Conservation (phyloP, 2,113 vertebrate species). For the Rhagologus leucostigma region DNA sequence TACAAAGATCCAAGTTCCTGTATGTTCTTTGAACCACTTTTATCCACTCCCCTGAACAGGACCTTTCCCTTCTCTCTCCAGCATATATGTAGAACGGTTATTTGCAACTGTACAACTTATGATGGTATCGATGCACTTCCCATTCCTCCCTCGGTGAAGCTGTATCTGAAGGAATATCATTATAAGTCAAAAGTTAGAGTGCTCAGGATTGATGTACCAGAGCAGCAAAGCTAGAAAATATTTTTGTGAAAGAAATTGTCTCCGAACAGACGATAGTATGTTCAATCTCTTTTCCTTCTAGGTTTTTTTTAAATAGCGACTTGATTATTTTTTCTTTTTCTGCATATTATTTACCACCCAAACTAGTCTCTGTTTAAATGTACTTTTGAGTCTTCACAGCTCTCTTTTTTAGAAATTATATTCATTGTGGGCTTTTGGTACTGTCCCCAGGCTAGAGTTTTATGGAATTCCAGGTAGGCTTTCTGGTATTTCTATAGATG, state of each 20-base stretch:
- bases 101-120: conserved; percentile 91
- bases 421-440: conserved; percentile 49
- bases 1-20: conserved; percentile 93
- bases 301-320: neutral
- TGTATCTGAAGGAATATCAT: conserved; percentile 93
- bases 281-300: neutral
- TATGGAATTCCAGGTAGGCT: conserved; percentile 38
- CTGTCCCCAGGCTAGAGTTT: conserved; percentile 30
- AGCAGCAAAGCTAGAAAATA: conserved; percentile 66
- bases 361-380: conserved; percentile 1
- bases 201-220: conserved; percentile 75
- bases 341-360: neutral
- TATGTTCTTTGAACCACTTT: conserved; percentile 96
- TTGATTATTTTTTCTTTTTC: neutral
- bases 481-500: conserved; percentile 32
- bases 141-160: conserved; percentile 86
- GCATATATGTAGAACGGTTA: conserved; percentile 89
- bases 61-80: conserved; percentile 93
- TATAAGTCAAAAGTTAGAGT: conserved; percentile 85
- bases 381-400: conserved; percentile 47
- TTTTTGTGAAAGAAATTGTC: conserved; percentile 17
- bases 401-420: conserved; percentile 26
- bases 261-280: neutral
- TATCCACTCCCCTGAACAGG: conserved; percentile 87
- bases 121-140: conserved; percentile 85